Percentiles rank a stretch among this genome's conserved stretches.
These are phyloP conservation scores for Mnemiopsis leidyi DNA, from an alignment of 37 sponge, comb jelly and placozoan genomes.

Conservation along the genomic window DNA sequence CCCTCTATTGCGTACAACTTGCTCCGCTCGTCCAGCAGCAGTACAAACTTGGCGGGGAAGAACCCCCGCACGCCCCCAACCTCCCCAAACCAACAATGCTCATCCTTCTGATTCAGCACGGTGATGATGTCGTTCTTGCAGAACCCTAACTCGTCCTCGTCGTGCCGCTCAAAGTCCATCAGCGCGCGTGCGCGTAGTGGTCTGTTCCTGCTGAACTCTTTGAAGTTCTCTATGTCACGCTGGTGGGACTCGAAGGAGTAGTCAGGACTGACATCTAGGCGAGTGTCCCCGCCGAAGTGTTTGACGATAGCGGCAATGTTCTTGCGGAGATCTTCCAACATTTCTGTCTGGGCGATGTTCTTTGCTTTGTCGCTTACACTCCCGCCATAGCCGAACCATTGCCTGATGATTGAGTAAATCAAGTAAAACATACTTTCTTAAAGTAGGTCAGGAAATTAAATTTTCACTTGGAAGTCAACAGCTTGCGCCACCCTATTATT, in stretches of 20 bases:
- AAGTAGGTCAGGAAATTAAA: too few species aligned
- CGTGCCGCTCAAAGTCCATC: constrained; percentile 69
- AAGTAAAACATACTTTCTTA: too few species aligned
- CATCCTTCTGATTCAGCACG: constrained; percentile 67
- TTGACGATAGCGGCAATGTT: constrained; percentile 52
- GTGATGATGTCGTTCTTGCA: constrained; percentile 70
- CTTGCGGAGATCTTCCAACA: constrained; percentile 60
- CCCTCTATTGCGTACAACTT: constrained; percentile 66
- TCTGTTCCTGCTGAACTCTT: constrained; percentile 57
- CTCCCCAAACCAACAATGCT: constrained; percentile 70
- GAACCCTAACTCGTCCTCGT: constrained; percentile 70
- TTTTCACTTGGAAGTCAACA: too few species aligned
- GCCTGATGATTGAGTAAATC: too few species aligned
- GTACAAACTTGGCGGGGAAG: constrained; percentile 71
- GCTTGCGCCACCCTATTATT: too few species aligned
- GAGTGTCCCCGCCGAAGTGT: constrained; percentile 66
- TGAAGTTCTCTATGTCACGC: constrained; percentile 66
- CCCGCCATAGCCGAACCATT: constrained; percentile 49
- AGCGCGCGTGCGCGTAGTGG: constrained; percentile 65
- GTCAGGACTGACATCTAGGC: constrained; percentile 66
- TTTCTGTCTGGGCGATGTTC: constrained; percentile 68
- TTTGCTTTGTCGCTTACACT: constrained; percentile 63
- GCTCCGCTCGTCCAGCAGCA: constrained; percentile 69
- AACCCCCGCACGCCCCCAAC: constrained; percentile 61
- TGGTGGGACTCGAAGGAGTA: constrained; percentile 68